These are phyloP conservation scores for Darevskia nairensis DNA, from an alignment of 2,797 vertebrate genomes.

Conservation along the genomic window DNA sequence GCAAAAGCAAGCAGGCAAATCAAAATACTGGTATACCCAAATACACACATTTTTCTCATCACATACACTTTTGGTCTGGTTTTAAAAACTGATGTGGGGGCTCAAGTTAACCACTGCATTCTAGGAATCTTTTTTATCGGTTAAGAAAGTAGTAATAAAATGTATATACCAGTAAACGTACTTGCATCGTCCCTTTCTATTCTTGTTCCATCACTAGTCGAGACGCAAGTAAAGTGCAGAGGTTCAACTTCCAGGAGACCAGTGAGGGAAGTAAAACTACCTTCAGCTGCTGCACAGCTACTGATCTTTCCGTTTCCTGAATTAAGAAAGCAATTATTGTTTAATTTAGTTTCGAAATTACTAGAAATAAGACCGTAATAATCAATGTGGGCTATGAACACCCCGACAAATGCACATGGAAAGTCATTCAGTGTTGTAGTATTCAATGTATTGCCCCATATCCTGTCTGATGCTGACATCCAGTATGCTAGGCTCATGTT, in stretches of 20 bases:
- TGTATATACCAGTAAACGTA: slow-evolving; percentile 96
- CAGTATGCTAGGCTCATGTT: background rate
- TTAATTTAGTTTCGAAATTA: background rate
- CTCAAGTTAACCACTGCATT: background rate
- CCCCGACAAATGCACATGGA: background rate
- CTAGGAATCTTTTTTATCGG: background rate
- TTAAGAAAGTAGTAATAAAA: slow-evolving; percentile 69
- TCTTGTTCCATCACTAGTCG: slow-evolving; percentile 97
- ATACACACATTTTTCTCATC: background rate
- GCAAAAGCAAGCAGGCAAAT: background rate
- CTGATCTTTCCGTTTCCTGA: slow-evolving; percentile 95
- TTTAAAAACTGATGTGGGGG: background rate
- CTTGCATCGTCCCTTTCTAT: slow-evolving; percentile 99
- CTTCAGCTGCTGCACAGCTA: slow-evolving; percentile 95
- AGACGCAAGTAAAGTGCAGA: slow-evolving; percentile 97
- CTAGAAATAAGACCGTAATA: background rate
- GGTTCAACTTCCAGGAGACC: slow-evolving; percentile 98
- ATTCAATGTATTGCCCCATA: background rate
- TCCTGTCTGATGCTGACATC: background rate
- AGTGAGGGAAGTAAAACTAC: slow-evolving; percentile 97
- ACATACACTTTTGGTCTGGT: background rate
- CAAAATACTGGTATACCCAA: background rate
- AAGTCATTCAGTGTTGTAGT: background rate
- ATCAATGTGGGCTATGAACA: slow-evolving; percentile 7
- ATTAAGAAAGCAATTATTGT: slow-evolving; percentile 35